phyloP scores from a whole-genome alignment of 2,113 vertebrate species.

The Cisticola juncidis region DNA sequence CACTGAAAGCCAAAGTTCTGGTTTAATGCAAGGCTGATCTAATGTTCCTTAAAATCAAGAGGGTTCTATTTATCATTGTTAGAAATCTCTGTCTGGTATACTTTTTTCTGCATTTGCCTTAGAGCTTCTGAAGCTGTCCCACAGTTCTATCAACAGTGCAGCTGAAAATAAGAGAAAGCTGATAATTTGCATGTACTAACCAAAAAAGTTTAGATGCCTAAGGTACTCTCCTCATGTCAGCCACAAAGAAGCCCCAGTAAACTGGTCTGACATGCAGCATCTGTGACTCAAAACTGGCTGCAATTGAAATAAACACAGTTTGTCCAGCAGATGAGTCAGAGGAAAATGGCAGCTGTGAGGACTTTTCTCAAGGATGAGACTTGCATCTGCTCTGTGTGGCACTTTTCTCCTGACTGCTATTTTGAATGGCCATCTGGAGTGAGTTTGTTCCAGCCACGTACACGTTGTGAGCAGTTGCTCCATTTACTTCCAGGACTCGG shows the following conservation, averaged over 20 bases:
- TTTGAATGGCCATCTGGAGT: conserved; percentile 48
- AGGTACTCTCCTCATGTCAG: not conserved
- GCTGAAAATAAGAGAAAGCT: not conserved
- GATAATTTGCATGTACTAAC: not conserved
- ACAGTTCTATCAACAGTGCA: not conserved
- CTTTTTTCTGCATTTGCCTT: not conserved
- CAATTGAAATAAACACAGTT: not conserved
- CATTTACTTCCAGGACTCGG: not conserved
- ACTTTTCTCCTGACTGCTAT: conserved; percentile 51
- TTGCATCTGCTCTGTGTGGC: conserved; percentile 17
- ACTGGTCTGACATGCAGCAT: not conserved
- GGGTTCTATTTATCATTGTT: not conserved
- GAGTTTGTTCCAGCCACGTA: conserved; percentile 31
- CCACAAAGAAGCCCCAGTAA: not conserved
- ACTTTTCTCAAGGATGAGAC: conserved; percentile 26
- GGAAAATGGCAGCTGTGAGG: conserved; percentile 37
- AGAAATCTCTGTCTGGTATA: not conserved
- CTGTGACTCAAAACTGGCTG: not conserved
- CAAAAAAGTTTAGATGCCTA: not conserved
- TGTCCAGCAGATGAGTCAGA: conserved; percentile 25
- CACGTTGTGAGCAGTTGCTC: not conserved
- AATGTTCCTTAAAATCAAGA: not conserved
- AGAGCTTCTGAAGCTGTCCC: not conserved
- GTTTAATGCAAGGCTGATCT: not conserved
- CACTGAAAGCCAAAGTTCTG: not conserved